These are phyloP conservation scores for Exaiptasia diaphana DNA, from an alignment of 64 coral and sea anemone genomes.

Conservation along the genomic window DNA sequence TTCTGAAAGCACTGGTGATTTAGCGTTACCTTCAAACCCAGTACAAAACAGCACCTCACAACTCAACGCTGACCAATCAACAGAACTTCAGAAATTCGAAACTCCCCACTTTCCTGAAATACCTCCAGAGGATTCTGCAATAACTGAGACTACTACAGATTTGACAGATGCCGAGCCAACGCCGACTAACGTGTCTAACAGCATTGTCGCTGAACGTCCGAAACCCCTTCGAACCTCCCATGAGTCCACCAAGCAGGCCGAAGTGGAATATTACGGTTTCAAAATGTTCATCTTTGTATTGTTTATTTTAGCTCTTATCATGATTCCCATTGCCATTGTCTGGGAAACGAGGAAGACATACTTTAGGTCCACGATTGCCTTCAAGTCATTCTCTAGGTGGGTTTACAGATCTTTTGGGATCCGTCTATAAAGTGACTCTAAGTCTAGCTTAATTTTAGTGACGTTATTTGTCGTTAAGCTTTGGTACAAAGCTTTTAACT, in stretches of 20 bases:
- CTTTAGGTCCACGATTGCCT: constrained; percentile 70
- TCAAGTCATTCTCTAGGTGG: constrained; percentile 66
- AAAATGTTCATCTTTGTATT: constrained; percentile 94
- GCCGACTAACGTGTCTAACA: constrained; percentile 38
- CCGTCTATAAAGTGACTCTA: background rate
- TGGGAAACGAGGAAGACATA: constrained; percentile 95
- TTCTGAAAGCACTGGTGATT: constrained; percentile 79
- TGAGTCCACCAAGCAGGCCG: constrained; percentile 1
- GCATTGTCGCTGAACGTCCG: background rate
- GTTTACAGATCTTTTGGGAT: constrained; percentile 65
- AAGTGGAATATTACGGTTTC: constrained; percentile 86
- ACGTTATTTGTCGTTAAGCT: too few species aligned
- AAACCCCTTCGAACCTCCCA: background rate
- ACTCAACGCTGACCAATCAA: constrained; percentile 7
- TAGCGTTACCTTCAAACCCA: constrained; percentile 35
- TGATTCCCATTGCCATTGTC: constrained; percentile 88
- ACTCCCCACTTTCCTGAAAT: constrained; percentile 64
- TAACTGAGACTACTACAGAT: background rate
- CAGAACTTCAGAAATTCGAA: constrained; percentile 73
- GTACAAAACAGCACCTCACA: background rate
- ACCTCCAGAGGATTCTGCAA: constrained; percentile 55
- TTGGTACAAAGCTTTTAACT: too few species aligned
- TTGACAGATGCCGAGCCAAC: constrained; percentile 33
- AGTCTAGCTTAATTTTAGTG: too few species aligned
- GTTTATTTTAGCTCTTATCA: constrained; percentile 83